Conservation (phyloP, 2,113 vertebrate genomes). For the Spermophilus dauricus region DNA sequence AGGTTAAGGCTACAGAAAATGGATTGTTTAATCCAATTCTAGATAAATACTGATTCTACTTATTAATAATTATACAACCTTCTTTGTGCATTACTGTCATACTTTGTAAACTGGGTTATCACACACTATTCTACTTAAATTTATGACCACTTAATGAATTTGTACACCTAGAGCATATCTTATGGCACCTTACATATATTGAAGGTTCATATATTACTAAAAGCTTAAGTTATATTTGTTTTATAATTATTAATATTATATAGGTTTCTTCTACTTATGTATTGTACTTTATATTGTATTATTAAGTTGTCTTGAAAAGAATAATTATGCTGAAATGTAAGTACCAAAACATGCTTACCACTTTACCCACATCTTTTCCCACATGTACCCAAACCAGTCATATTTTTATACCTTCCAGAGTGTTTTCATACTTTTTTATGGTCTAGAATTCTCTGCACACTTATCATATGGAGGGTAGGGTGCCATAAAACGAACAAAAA, state of each 20-base stretch:
- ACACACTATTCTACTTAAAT: fast-evolving
- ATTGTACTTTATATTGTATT: not conserved
- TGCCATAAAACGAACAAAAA: not conserved
- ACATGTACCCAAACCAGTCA: not conserved
- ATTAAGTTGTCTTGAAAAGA: not conserved
- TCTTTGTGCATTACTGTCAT: not conserved
- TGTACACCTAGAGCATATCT: not conserved
- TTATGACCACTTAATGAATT: not conserved
- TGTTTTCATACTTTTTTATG: not conserved
- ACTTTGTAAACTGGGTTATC: too few relatives aligned
- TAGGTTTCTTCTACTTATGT: not conserved
- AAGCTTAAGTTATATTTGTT: not conserved
- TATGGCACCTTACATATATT: not conserved
- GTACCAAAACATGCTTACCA: not conserved
- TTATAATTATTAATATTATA: not conserved
- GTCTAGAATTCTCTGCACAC: not conserved
- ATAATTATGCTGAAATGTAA: not conserved
- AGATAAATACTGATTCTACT: not conserved
- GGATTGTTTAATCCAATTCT: not conserved
- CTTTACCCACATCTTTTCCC: not conserved
- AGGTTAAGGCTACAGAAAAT: not conserved
- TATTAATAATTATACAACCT: not conserved
- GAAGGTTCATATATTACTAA: not conserved
- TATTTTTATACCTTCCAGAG: not conserved
- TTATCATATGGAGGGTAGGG: not conserved